Evolutionary conservation across 2,113 vertebrate genomes (phyloP), one percentile per base, ranked within the genome.

Genomic region (Petroica traversi): DNA sequence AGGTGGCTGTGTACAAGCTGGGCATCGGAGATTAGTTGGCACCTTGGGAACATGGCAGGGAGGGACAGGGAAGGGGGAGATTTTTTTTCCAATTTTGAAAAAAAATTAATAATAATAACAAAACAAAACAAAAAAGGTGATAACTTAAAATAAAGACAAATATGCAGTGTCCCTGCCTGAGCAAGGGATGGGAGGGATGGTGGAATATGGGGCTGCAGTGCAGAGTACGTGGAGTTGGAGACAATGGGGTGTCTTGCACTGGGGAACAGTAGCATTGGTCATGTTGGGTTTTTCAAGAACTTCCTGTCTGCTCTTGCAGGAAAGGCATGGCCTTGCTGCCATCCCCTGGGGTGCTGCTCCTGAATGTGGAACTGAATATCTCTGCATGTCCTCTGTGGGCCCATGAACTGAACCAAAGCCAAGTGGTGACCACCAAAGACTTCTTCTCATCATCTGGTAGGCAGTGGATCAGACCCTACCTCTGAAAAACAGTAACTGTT

Each of bases 11-110:
- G 97, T 98, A 97, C 97, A 97, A 98, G 98, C 98, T 98, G 98
- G 98, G 98, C 98, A 98, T 97, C 82, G 88, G 98, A 98, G 98
- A 98, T 98, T 98, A 98, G 98, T 98, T 99, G 98, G 98, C 98
- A 99, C 98, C 98, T 98, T 98, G 97, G 98, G 97, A 98, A 98
- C 97, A 63, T 82, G 92, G 98, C 97, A 98, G 98, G 97, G 98
- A 95, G 96, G 98, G 98, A 95, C 85, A 54, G 48, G 52, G 67
- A 82, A 85, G 52, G 79, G 49, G 69, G 54, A 77, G 48, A 24
- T 49, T 12, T 20, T 22, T 45, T 63, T 66, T n/a, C 92, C 24
- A n/a, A 29, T 95, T 80, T 86, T 41, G 45, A 31, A 91, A 86
- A 97, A 93, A 93, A 74, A 63, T 97, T 57, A 93, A 40, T 58